Conservation (phyloP, 2,797 vertebrate genomes). For the Natrix natrix region DNA sequence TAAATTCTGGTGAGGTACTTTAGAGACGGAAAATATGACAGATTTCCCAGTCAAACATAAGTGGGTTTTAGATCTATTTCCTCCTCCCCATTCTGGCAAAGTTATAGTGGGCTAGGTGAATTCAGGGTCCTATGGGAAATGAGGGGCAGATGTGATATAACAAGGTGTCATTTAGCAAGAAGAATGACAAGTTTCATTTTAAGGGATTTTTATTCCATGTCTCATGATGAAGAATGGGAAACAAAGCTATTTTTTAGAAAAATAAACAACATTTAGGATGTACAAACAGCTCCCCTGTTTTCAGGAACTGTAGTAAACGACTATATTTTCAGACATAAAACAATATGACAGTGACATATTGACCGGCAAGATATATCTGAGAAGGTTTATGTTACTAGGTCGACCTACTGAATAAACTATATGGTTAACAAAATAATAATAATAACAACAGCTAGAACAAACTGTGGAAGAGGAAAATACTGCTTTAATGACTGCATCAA, state of each 20-base stretch:
- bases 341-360: slow-evolving; percentile 5
- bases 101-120: not conserved
- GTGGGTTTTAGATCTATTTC: not conserved
- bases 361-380: slow-evolving; percentile 8
- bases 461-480: not conserved
- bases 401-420: not conserved
- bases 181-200: slow-evolving; percentile 23
- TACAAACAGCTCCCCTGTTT: not conserved
- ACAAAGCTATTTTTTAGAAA: not conserved
- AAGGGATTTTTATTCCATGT: not conserved
- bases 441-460: not conserved
- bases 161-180: slow-evolving; percentile 8
- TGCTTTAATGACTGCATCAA: not conserved
- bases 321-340: slow-evolving; percentile 30
- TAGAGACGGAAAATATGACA: slow-evolving; percentile 24
- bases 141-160: not conserved
- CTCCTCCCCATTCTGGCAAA: not conserved
- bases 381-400: not conserved
- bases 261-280: slow-evolving; percentile 14
- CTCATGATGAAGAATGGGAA: slow-evolving; percentile 9
- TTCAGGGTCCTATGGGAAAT: slow-evolving; percentile 5
- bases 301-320: slow-evolving; percentile 15
- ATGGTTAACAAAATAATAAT: not conserved
- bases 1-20: slow-evolving; percentile 11
- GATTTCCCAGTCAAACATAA: slow-evolving; percentile 24